Percentiles rank a stretch among this genome's conserved stretches.
Conservation (phyloP, 2,113 vertebrate species). For the Tupaia chinensis region DNA sequence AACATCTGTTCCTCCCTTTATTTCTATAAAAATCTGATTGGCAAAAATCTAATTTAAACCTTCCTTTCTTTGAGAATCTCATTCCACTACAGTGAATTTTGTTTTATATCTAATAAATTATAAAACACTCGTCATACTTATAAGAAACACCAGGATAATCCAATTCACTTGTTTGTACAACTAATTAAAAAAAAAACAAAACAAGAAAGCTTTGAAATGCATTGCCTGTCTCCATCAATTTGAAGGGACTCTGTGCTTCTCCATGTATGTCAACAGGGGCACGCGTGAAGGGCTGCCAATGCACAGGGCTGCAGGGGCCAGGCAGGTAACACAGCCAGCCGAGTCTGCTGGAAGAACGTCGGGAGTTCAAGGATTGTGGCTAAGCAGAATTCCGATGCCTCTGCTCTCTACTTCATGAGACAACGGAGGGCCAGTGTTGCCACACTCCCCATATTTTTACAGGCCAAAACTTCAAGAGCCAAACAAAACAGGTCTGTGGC, state of each 20-base stretch:
- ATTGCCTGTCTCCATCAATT: neutral
- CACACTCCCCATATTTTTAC: neutral
- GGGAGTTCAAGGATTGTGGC: neutral
- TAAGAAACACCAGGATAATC: neutral
- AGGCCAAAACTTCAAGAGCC: neutral
- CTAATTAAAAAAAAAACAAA: neutral
- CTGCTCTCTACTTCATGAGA: neutral
- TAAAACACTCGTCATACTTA: neutral
- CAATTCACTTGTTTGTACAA: neutral
- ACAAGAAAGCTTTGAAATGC: neutral
- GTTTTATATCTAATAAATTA: neutral
- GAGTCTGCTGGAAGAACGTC: neutral
- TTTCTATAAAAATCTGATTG: neutral
- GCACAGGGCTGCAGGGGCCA: neutral
- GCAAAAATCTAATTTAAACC: neutral
- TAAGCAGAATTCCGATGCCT: neutral
- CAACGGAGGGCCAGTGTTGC: neutral
- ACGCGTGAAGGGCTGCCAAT: neutral
- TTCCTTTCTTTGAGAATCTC: conserved; percentile 9
- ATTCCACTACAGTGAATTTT: neutral
- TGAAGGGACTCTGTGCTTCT: neutral
- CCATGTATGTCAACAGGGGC: neutral
- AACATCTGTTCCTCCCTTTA: neutral
- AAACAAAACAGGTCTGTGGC: conserved; percentile 49
- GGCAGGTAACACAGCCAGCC: neutral